A percentile compares a stretch with the other conserved stretches of the same genome.
Conservation (phyloP, 1,140 invertebrate species). For the Asbolus verrucosus region DNA sequence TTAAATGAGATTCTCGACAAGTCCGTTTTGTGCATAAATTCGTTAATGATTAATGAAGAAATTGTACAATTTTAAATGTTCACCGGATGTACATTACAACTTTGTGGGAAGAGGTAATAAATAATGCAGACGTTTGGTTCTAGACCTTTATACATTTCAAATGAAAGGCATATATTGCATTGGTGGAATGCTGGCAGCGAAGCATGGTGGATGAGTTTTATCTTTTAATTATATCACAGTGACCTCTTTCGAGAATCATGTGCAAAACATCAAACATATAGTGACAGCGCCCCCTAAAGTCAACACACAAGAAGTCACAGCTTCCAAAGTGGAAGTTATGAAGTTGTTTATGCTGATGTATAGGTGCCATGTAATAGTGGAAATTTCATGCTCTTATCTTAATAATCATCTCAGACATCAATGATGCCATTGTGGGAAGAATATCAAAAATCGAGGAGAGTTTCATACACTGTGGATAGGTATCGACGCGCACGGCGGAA, state of each 20-base stretch:
- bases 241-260: not conserved
- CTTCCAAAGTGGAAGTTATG: not conserved
- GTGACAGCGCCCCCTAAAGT: too few species aligned
- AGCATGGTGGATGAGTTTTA: too few species aligned
- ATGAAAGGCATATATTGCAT: slow-evolving; percentile 1
- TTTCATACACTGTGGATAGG: not conserved
- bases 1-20: slow-evolving; percentile 19
- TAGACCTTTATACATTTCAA: not conserved
- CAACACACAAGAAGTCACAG: not conserved
- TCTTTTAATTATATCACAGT: not conserved
- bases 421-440: not conserved
- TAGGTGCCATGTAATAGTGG: not conserved
- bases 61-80: slow-evolving; percentile 32
- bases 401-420: slow-evolving; percentile 22
- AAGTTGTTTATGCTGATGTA: slow-evolving; percentile 13
- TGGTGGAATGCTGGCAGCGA: not conserved
- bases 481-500: slow-evolving; percentile 9
- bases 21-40: slow-evolving; percentile 24
- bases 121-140: slow-evolving; percentile 24
- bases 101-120: slow-evolving; percentile 28
- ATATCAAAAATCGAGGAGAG: not conserved
- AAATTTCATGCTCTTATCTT: slow-evolving; percentile 18
- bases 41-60: slow-evolving; percentile 32
- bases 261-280: not conserved
- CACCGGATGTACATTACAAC: slow-evolving; percentile 29